These are phyloP conservation scores for Dendrocincla fuliginosa DNA, from an alignment of 2,797 vertebrate species.

Conservation along the genomic window DNA sequence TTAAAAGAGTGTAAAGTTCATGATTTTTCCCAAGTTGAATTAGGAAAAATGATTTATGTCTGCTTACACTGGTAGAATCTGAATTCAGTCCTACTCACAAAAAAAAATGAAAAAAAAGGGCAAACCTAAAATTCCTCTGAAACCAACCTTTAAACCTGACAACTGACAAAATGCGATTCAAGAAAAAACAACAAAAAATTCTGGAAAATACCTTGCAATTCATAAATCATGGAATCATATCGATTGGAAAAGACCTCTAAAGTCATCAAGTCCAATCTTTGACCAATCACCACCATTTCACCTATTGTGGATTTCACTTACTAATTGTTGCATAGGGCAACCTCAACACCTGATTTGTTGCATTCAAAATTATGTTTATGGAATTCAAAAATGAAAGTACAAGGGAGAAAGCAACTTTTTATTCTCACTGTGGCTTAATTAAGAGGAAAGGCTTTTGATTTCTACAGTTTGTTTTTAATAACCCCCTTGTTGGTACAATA, in stretches of 20 bases:
- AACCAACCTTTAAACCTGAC: not conserved
- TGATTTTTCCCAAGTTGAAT: not conserved
- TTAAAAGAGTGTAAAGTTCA: not conserved
- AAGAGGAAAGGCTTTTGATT: constrained; percentile 4
- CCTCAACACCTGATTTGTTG: not conserved
- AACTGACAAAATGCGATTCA: not conserved
- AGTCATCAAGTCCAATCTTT: not conserved
- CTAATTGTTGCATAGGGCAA: not conserved
- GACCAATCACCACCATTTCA: not conserved
- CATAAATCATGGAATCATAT: not conserved
- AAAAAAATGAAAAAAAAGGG: not conserved
- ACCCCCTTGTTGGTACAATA: not conserved
- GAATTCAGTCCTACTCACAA: not conserved
- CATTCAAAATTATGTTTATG: not conserved
- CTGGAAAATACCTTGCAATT: not conserved
- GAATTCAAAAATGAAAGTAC: not conserved
- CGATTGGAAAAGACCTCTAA: not conserved
- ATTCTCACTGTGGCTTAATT: constrained; percentile 32
- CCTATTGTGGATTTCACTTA: not conserved
- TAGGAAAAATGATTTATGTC: not conserved
- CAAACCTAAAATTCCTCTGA: not conserved
- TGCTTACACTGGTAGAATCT: not conserved
- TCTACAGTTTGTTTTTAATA: not conserved
- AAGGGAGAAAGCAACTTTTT: not conserved
- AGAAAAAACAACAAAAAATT: not conserved